These are phyloP conservation scores for Lycophotia porphyrea DNA, from an alignment of 2,888 invertebrate species.

Conservation along the genomic window DNA sequence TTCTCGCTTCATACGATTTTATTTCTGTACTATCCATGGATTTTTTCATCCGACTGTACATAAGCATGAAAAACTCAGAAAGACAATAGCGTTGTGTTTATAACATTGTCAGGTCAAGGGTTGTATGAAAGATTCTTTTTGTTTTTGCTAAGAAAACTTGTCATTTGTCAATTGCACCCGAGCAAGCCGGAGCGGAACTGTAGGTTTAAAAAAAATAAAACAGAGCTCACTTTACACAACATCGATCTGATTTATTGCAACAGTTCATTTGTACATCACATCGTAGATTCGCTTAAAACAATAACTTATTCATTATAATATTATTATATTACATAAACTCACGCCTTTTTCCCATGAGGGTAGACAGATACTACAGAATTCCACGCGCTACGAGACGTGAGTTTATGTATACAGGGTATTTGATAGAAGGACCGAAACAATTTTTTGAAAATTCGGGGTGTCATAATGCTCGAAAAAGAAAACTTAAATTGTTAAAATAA, in stretches of 20 bases:
- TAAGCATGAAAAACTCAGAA: background rate
- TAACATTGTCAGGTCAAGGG: background rate
- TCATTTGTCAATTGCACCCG: background rate
- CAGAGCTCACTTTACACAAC: conserved; percentile 38
- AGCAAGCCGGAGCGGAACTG: background rate
- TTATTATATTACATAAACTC: background rate
- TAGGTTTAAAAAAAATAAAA: background rate
- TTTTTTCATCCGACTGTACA: no score
- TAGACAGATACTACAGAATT: background rate
- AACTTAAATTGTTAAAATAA: background rate
- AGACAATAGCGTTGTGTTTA: background rate
- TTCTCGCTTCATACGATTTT: no score
- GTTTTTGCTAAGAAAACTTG: background rate
- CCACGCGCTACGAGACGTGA: background rate
- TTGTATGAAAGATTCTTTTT: background rate
- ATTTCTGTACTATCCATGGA: no score
- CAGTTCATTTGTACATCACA: conserved; percentile 49
- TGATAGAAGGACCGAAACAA: background rate
- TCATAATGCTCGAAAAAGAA: background rate
- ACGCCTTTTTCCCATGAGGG: background rate
- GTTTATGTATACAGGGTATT: background rate
- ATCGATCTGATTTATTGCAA: conserved; percentile 57
- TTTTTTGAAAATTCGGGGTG: background rate
- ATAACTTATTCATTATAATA: conserved; percentile 30
- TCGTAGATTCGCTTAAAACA: conserved; percentile 26